phyloP scores from a whole-genome alignment of 1,140 invertebrate species.

The Drosophila teissieri region DNA sequence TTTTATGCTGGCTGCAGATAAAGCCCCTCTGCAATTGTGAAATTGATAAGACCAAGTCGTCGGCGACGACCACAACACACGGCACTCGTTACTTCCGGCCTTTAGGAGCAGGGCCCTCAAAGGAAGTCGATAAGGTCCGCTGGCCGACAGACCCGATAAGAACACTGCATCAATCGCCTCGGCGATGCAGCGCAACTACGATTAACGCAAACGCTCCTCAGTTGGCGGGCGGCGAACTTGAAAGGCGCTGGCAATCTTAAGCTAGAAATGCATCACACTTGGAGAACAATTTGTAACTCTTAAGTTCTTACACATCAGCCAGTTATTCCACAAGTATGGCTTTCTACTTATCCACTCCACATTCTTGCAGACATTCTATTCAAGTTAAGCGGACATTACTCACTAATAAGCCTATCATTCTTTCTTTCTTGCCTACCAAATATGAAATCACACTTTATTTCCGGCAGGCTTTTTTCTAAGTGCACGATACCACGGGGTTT shows the following conservation, averaged over 20 bases:
- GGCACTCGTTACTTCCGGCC: conserved; percentile 47
- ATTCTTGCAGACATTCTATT: too few species aligned
- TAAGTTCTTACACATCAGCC: too few species aligned
- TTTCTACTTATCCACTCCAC: too few species aligned
- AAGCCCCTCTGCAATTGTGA: conserved; percentile 55
- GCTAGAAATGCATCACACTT: conserved; percentile 26
- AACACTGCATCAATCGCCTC: neutral
- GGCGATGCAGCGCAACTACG: conserved; percentile 17
- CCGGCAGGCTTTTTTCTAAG: neutral
- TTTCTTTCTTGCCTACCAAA: neutral
- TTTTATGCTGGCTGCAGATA: conserved; percentile 44
- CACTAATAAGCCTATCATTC: too few species aligned
- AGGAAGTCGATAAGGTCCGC: conserved; percentile 45
- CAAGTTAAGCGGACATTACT: too few species aligned
- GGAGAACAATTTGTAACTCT: neutral
- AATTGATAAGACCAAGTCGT: conserved; percentile 45
- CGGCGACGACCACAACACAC: conserved; percentile 29
- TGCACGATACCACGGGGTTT: neutral
- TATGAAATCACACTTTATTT: neutral
- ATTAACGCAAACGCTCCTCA: conserved; percentile 25
- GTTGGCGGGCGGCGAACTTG: conserved; percentile 22
- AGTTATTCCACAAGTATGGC: too few species aligned
- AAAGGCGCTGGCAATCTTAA: conserved; percentile 29
- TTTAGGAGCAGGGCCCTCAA: neutral
- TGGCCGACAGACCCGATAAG: conserved; percentile 25